phyloP scores from a whole-genome alignment of 2,888 invertebrate species.

The Acleris cristana region DNA sequence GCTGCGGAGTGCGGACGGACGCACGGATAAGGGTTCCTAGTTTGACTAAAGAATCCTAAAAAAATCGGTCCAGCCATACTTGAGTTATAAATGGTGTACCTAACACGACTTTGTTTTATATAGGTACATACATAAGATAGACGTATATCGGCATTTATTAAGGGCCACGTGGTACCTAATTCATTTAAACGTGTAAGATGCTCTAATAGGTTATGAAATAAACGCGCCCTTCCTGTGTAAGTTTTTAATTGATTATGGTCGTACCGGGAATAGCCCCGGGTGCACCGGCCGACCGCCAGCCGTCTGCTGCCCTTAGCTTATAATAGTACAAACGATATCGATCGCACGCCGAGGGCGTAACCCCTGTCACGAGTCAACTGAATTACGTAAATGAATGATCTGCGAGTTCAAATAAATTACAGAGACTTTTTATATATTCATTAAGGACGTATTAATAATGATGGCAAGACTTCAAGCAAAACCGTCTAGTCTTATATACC shows the following conservation, averaged over 20 bases:
- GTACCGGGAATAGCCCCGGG: conserved; percentile 39
- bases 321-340: conserved; percentile 50
- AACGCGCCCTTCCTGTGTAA: conserved; percentile 4
- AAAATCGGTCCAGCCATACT: too few species aligned
- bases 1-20: too few species aligned
- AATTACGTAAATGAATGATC: conserved; percentile 38
- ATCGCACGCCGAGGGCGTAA: conserved; percentile 50
- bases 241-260: conserved; percentile 24
- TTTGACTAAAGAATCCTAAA: too few species aligned
- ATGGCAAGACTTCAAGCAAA: neutral
- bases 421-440: conserved; percentile 1
- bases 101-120: too few species aligned
- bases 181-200: neutral
- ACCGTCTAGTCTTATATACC: too few species aligned
- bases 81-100: too few species aligned
- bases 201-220: neutral
- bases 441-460: neutral
- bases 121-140: too few species aligned
- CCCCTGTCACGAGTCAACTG: conserved; percentile 41
- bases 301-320: conserved; percentile 43
- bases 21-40: too few species aligned
- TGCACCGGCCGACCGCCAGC: conserved; percentile 45
- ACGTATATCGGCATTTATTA: too few species aligned
- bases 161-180: too few species aligned
- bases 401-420: conserved; percentile 8